Conservation (phyloP, 1,140 invertebrate species). For the Hycleus phaleratus region DNA sequence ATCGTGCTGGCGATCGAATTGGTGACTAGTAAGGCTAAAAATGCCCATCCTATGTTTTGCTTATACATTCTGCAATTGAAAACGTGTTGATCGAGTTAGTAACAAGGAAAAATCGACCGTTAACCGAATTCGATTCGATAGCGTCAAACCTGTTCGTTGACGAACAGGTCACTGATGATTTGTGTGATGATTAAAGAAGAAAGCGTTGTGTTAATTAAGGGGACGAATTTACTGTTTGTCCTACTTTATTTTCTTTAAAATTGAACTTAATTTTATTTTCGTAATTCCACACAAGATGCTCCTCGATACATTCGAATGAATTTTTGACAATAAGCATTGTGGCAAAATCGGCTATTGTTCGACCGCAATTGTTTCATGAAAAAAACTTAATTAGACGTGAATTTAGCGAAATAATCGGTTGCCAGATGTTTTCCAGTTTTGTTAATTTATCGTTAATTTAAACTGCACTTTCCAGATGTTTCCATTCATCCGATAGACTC, state of each 20-base stretch:
- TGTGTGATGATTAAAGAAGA: too few species aligned
- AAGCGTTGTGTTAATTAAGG: too few species aligned
- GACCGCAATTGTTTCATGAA: too few species aligned
- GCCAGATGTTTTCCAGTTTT: not conserved
- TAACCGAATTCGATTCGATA: not conserved
- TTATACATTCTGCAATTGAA: constrained; percentile 40
- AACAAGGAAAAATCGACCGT: not conserved
- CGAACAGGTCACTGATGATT: not conserved
- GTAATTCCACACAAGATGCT: constrained; percentile 13
- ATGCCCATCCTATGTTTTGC: constrained; percentile 45
- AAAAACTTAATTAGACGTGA: too few species aligned
- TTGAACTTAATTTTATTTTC: constrained; percentile 13
- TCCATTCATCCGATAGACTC: not conserved
- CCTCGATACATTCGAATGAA: constrained; percentile 9
- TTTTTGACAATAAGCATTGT: constrained; percentile 15
- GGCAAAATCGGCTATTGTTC: constrained; percentile 2
- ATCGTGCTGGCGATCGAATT: constrained; percentile 47
- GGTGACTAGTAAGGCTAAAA: constrained; percentile 47
- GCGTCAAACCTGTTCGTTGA: not conserved
- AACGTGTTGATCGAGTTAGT: not conserved
- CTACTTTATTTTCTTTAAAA: constrained; percentile 1
- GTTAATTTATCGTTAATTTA: not conserved
- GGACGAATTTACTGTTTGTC: not conserved
- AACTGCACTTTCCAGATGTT: not conserved
- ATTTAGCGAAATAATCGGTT: too few species aligned